These are phyloP conservation scores for Sciurus vulgaris DNA, from an alignment of 2,797 vertebrate genomes.

Conservation along the genomic window DNA sequence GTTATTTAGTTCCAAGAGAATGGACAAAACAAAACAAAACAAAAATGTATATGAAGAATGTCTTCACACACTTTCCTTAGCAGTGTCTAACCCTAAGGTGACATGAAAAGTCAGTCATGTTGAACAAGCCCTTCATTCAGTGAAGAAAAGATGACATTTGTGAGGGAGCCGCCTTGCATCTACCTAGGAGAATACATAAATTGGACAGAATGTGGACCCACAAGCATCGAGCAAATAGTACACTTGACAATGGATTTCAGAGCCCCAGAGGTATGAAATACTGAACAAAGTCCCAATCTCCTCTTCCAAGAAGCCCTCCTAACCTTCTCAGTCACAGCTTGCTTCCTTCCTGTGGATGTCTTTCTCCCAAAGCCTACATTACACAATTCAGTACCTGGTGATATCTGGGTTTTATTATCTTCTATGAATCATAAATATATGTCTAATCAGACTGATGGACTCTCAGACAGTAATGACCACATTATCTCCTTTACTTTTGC, in stretches of 20 bases:
- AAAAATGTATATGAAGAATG: not conserved
- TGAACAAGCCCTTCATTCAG: not conserved
- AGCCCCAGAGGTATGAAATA: not conserved
- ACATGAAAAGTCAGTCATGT: not conserved
- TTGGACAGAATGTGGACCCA: not conserved
- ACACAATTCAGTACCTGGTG: not conserved
- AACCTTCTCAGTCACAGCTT: not conserved
- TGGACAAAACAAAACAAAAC: not conserved
- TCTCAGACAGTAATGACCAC: not conserved
- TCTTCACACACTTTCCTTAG: not conserved
- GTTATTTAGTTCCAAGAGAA: constrained; percentile 26
- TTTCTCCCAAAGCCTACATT: not conserved
- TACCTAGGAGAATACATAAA: not conserved
- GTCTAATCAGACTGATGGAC: not conserved
- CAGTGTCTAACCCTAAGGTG: not conserved
- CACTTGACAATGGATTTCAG: constrained; percentile 15
- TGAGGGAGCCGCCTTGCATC: not conserved
- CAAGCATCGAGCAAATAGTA: not conserved
- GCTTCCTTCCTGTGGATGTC: not conserved
- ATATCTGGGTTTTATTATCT: not conserved
- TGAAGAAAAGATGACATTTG: not conserved
- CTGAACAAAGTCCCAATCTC: not conserved
- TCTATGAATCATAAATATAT: not conserved
- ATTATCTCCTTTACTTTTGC: not conserved
- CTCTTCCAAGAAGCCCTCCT: not conserved